Conservation (phyloP, 2,113 vertebrate genomes). For the Mormoops blainvillei region DNA sequence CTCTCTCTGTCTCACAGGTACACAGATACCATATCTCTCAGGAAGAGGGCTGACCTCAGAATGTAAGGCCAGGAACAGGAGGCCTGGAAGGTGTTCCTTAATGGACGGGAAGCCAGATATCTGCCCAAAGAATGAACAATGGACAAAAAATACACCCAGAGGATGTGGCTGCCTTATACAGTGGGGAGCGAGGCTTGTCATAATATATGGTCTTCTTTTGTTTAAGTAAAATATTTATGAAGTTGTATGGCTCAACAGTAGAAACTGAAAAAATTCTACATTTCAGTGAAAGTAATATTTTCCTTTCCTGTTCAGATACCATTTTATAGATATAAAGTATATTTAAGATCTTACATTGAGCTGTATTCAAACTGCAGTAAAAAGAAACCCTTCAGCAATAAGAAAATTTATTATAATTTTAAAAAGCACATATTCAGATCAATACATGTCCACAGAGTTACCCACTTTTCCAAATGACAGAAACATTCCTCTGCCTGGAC, state of each 20-base stretch:
- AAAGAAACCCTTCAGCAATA: background rate
- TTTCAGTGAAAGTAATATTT: background rate
- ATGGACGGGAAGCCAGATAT: background rate
- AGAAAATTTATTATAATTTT: background rate
- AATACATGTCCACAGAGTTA: background rate
- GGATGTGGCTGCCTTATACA: background rate
- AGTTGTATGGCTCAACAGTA: background rate
- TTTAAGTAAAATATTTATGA: slow-evolving; percentile 1
- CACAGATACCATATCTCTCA: background rate
- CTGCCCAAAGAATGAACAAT: background rate
- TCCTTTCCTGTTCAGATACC: background rate
- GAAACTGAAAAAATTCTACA: slow-evolving; percentile 1
- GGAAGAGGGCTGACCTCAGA: background rate
- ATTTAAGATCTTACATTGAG: background rate
- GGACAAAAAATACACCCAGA: background rate
- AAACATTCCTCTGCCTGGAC: background rate
- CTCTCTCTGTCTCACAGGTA: background rate
- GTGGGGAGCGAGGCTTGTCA: background rate
- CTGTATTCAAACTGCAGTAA: background rate
- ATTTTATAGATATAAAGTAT: slow-evolving; percentile 32
- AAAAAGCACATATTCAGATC: background rate
- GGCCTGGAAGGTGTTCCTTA: background rate
- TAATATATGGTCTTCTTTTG: background rate
- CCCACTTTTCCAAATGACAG: background rate
- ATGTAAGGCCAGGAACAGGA: background rate